Evolutionary conservation across 2,797 vertebrate species (phyloP), one percentile per base, ranked within the genome.

Genomic region (Tachyglossus aculeatus): DNA sequence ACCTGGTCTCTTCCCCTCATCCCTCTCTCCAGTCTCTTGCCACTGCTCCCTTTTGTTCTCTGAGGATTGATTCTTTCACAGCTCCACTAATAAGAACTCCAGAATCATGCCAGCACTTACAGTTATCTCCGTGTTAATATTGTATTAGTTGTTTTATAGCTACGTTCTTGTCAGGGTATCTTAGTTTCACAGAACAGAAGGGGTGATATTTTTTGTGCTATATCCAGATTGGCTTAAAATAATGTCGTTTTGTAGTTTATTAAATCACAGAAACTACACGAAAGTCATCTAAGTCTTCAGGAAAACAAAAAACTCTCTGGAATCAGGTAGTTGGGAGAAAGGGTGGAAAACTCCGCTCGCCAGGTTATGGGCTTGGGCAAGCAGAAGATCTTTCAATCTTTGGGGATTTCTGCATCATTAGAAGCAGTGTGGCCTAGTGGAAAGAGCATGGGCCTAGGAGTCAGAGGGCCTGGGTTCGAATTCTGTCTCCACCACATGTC

Each of bases 181-280:
- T 88, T 57, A 80, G 80, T 84, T 88, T 82, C 80, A 81, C 82
- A 86, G 83, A 87, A 80, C 73, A 87, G 86, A 88, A 82, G 75
- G 83, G 81, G 82, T 77, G 78, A 82, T 79, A 70, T 38, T 64
- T 74, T 82, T 64, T 32, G 22, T 82, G 78, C 84, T 86, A 75
- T 80, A 82, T 77, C 80, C 78, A 71, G 81, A 81, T 61, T 51
- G 82, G 70, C 84, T 88, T 85, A 82, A 83, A 83, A 83, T 84
- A 72, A 65, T 78, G 79, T 81, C 65, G 80, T 74, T 80, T 80
- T 80, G 79, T 81, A 83, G 83, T 69, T 82, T 83, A 68, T 81
- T 77, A 82, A 82, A 77, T 80, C 69, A 61, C 67, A 86, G 77
- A 81, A 89, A 76, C 86, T 67, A 57, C 24, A 59, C 73, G 71